phyloP scores from a whole-genome alignment of 2,888 invertebrate genomes.

The Pheosia gnoma region DNA sequence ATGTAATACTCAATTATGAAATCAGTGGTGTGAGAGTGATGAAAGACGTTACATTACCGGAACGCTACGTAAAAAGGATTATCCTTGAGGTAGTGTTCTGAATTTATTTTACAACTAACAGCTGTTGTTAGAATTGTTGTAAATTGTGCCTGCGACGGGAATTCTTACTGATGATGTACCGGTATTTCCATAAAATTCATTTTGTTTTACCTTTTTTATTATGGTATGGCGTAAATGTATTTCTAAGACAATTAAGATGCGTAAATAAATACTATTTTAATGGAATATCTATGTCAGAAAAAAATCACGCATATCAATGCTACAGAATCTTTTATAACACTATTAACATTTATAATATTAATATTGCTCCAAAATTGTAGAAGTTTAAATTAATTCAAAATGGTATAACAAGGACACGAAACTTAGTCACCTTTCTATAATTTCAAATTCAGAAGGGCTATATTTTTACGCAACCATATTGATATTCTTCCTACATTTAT shows the following conservation, averaged over 20 bases:
- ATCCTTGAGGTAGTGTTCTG: constrained; percentile 26
- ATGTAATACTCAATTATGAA: too few relatives aligned
- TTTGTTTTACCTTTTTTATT: neutral
- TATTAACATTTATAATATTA: too few relatives aligned
- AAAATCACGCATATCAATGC: neutral
- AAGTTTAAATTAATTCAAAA: too few relatives aligned
- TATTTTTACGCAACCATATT: too few relatives aligned
- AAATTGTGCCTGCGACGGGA: constrained; percentile 16
- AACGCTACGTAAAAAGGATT: too few relatives aligned
- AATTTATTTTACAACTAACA: constrained; percentile 33
- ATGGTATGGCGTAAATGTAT: neutral
- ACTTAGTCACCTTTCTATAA: too few relatives aligned
- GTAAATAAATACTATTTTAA: neutral
- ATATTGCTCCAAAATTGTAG: too few relatives aligned
- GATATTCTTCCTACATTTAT: too few relatives aligned
- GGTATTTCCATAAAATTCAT: neutral
- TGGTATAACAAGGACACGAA: too few relatives aligned
- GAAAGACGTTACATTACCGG: too few relatives aligned
- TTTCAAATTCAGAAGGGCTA: too few relatives aligned
- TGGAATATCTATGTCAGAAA: neutral
- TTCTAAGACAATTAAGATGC: neutral
- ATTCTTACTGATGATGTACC: constrained; percentile 19
- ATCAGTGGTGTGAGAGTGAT: too few relatives aligned
- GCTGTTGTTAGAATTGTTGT: constrained; percentile 20
- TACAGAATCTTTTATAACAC: neutral